Evolutionary conservation across 1,140 invertebrate genomes (phyloP).

Genomic region (Panagrolaimus sp.): DNA sequence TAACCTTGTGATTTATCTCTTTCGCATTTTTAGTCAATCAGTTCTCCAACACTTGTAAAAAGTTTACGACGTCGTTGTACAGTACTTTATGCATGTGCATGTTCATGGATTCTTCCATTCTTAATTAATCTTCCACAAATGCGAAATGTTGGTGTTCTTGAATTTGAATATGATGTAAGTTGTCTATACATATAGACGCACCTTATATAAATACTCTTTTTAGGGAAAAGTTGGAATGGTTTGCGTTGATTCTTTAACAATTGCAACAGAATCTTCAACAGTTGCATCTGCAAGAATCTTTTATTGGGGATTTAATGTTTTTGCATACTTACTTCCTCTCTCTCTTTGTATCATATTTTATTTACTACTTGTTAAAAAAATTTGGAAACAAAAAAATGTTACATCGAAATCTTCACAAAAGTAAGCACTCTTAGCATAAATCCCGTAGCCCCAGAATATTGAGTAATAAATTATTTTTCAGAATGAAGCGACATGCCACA

Average conservation of each 20-base stretch:
- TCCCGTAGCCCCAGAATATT: too few relatives aligned
- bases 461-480: too few relatives aligned
- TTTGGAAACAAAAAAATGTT: conserved; percentile 41
- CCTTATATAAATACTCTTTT: conserved; percentile 1
- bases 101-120: conserved; percentile 5
- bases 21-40: conserved; percentile 11
- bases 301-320: conserved; percentile 45
- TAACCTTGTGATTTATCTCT: neutral
- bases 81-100: neutral
- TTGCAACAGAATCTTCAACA: conserved; percentile 21
- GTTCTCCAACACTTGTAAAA: neutral
- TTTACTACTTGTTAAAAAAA: conserved; percentile 31
- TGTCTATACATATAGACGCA: neutral
- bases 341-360: conserved; percentile 32
- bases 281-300: conserved; percentile 28
- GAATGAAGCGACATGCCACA: conserved; percentile 75
- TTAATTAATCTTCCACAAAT: neutral
- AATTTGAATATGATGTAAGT: neutral
- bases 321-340: conserved; percentile 42
- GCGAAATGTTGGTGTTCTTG: conserved; percentile 4
- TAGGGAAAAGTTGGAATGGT: conserved; percentile 27
- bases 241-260: conserved; percentile 42
- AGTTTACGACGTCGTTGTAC: neutral
- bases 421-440: too few relatives aligned
- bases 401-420: conserved; percentile 31